Percentiles rank a stretch among this genome's conserved stretches.
phyloP scores from a whole-genome alignment of 2,797 vertebrate genomes.

The Ctenopoma multispine region DNA sequence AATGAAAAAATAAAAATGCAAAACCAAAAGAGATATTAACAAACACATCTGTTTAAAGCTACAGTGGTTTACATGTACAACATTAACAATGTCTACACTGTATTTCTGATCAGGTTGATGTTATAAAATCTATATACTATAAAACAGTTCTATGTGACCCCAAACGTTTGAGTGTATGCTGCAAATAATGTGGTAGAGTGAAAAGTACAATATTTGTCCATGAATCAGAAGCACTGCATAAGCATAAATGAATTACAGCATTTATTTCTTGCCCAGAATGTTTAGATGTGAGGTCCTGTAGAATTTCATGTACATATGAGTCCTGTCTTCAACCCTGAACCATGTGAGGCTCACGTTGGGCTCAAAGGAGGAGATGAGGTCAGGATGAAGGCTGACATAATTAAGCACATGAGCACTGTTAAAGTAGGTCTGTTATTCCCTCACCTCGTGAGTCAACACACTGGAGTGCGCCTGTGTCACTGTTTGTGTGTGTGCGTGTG shows the following conservation, averaged over 20 bases:
- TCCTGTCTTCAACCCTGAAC: conserved; percentile 24
- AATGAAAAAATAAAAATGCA: neutral
- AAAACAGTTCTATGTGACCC: too few species aligned
- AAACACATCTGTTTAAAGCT: too few species aligned
- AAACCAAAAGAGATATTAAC: too few species aligned
- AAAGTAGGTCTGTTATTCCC: conserved; percentile 74
- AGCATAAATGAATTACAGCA: neutral
- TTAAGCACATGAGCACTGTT: conserved; percentile 63
- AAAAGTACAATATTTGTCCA: too few species aligned
- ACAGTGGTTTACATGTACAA: too few species aligned
- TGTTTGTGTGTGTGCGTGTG: conserved; percentile 3
- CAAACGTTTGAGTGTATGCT: too few species aligned
- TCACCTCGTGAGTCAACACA: conserved; percentile 54
- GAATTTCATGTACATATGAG: neutral
- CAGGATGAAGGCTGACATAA: conserved; percentile 67
- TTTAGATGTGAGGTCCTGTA: conserved; percentile 4
- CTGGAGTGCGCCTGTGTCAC: conserved; percentile 27
- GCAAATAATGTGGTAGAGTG: too few species aligned
- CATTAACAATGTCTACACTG: too few species aligned
- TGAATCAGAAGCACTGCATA: too few species aligned
- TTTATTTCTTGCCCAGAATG: neutral
- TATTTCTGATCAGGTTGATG: too few species aligned
- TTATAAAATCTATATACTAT: too few species aligned
- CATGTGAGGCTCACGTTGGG: conserved; percentile 2
- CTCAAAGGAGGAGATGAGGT: conserved; percentile 33